Conservation (phyloP, 2,113 vertebrate genomes). For the Gobius niger region DNA sequence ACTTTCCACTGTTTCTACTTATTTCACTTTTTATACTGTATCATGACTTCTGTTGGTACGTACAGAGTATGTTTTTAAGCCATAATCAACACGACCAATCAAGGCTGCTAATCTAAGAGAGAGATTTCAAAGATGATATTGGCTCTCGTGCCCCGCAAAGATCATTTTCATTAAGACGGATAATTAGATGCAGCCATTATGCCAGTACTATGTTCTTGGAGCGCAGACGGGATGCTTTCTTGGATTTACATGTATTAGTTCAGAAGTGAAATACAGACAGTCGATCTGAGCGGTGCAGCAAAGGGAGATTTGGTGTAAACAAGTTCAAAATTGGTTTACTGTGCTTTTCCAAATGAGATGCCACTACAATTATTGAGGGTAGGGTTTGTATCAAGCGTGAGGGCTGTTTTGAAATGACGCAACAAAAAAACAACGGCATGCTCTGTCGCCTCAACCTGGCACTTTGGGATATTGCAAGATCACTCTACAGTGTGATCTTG, state of each 20-base stretch:
- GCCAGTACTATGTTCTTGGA: slow-evolving; percentile 5
- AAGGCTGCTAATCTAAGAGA: background rate
- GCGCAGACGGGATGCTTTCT: background rate
- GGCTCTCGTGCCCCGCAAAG: background rate
- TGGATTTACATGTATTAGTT: background rate
- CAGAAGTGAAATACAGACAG: background rate
- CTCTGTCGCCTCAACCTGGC: no score
- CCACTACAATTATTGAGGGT: no score
- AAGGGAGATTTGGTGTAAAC: background rate
- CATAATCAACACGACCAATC: background rate
- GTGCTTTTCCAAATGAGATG: background rate
- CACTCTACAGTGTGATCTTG: no score
- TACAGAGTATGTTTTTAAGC: no score
- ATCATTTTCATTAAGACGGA: slow-evolving; percentile 1
- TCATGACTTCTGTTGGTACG: background rate
- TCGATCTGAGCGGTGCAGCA: background rate
- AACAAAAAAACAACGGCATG: no score
- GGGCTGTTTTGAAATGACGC: no score
- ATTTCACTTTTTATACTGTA: background rate
- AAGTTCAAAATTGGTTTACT: background rate
- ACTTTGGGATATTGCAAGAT: no score
- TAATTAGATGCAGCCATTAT: background rate
- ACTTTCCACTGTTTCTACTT: background rate
- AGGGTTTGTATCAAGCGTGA: no score
- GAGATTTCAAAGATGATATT: background rate